phyloP scores from a whole-genome alignment of 2,797 vertebrate genomes.

The Huso huso region DNA sequence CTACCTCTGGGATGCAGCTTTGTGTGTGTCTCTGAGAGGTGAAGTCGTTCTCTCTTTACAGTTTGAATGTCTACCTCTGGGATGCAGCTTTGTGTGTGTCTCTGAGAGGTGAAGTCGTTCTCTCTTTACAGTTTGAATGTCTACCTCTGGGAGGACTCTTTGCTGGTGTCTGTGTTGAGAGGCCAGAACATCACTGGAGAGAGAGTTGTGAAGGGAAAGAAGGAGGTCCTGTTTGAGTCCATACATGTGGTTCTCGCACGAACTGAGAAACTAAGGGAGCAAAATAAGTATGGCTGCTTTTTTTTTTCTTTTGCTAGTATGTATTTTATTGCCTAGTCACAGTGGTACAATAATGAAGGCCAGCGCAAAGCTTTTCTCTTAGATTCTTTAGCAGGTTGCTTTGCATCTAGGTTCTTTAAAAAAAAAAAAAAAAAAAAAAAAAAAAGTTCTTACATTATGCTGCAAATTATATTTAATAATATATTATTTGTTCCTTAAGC shows the following conservation, averaged over 20 bases:
- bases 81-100: constrained; percentile 55
- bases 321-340: too few relatives aligned
- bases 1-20: constrained; percentile 25
- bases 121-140: constrained; percentile 51
- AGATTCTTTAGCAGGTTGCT: too few relatives aligned
- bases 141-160: constrained; percentile 52
- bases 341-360: too few relatives aligned
- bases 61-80: constrained; percentile 56
- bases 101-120: fast-evolving
- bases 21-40: constrained; percentile 49
- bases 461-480: too few relatives aligned
- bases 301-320: too few relatives aligned
- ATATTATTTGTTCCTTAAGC: too few relatives aligned
- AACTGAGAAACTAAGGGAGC: constrained; percentile 42
- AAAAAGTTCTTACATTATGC: too few relatives aligned
- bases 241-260: constrained; percentile 52
- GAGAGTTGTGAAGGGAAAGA: constrained; percentile 54
- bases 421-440: too few relatives aligned
- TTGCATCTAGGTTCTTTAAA: too few relatives aligned
- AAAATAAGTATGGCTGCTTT: constrained; percentile 31
- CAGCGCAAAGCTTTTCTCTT: too few relatives aligned
- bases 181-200: constrained; percentile 61
- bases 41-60: constrained; percentile 3
- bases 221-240: constrained; percentile 44
- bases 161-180: constrained; percentile 59